These are phyloP conservation scores for Hippocampus guttulatus DNA, from an alignment of 2,113 vertebrate genomes.

Conservation along the genomic window DNA sequence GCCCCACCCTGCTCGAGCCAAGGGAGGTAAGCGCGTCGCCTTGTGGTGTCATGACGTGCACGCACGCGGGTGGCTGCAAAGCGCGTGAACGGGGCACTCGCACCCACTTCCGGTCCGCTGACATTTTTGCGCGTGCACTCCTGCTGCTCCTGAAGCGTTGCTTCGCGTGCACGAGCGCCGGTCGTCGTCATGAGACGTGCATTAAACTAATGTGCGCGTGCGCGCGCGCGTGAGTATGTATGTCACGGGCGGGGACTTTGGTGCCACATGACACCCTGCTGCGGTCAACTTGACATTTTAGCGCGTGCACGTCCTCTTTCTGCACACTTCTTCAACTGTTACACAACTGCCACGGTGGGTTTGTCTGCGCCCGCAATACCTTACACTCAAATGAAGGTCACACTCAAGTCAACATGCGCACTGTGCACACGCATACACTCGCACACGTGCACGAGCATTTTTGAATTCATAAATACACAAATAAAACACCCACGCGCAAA, in stretches of 20 bases:
- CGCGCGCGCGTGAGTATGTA: no score
- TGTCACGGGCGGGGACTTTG: constrained; percentile 30
- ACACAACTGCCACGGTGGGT: neutral
- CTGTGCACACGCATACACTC: no score
- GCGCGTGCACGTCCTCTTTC: neutral
- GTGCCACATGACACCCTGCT: constrained; percentile 45
- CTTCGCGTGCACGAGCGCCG: neutral
- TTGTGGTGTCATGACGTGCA: constrained; percentile 26
- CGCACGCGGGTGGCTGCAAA: constrained; percentile 23
- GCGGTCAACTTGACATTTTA: constrained; percentile 29
- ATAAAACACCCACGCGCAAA: no score
- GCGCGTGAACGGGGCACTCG: constrained; percentile 65
- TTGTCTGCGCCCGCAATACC: neutral
- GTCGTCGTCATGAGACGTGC: constrained; percentile 48
- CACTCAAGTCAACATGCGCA: neutral
- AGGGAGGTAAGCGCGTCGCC: constrained; percentile 80
- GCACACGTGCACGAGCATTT: neutral
- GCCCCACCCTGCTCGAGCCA: constrained; percentile 82
- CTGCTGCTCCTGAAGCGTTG: neutral
- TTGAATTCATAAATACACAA: no score
- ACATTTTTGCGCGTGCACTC: constrained; percentile 47
- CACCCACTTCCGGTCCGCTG: constrained; percentile 85
- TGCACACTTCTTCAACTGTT: neutral
- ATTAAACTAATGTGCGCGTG: no score
- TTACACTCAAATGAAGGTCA: neutral